Base-by-base conservation (phyloP, 37 sponge, comb jelly and placozoan genomes). In the Aphrocallistes beatrix region DNA sequence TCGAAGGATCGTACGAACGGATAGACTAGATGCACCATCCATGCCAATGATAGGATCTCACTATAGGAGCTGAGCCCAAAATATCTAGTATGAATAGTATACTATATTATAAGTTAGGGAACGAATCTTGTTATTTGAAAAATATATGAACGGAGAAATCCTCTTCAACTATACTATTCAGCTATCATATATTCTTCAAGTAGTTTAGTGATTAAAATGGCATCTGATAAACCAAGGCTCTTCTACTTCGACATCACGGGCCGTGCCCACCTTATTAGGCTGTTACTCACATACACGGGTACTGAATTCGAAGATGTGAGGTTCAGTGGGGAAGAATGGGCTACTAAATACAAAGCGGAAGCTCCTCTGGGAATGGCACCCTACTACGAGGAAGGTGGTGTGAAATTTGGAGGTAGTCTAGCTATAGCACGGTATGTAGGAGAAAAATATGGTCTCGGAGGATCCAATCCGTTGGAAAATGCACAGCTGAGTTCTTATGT, bases 301-400 rank as follows among this genome's bases (percentile, higher is more conserved):
- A 60, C 10, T 25, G 17, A 3, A 19, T 60, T 60, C n/a, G 75
- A 60, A 13, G 75, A 60, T 60, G n/a, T 60, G 1, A 60, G 75
- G n/a, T 32, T 60, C 75, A 25, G 28, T 25, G 13, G 17, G 17
- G 75, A 60, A 60, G 75, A 60, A 13, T 60, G 75, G 75, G 34
- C 17, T 13, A 60, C 17, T 13, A 60, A 60, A 13, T 60, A 60
- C 75, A 60, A 60, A 60, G 75, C 75, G 8, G 75, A 60, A 32
- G 3, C 32, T 60, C 75, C 75, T 3, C 75, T 60, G n/a, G 75
- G 75, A 19, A 32, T 13, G n/a, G 75, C 75, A 60, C 75, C 75
- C n/a, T 60, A 19, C 75, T 60, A 60, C 75, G 75, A 60, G n/a
- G 75, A 60, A 30, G 75, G 75, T 25, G 75, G 75, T 30, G 75